Evolutionary conservation across 2,797 vertebrate species (phyloP).

Genomic region (Macropus fuliginosus): DNA sequence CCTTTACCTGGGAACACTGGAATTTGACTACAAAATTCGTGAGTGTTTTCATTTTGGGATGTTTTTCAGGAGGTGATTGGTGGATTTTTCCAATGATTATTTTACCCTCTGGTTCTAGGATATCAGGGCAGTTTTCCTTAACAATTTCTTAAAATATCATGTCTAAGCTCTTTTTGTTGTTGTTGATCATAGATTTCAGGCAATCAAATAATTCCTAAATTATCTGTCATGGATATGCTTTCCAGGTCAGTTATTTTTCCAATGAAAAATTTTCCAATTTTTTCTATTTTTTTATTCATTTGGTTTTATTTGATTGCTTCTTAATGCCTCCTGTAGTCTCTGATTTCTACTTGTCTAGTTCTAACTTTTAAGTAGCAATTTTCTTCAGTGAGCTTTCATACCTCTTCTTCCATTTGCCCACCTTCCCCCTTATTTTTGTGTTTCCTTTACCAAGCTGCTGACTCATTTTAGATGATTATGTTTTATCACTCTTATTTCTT

Average conservation of each 20-base stretch:
- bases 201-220: not conserved
- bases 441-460: not conserved
- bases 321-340: not conserved
- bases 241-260: not conserved
- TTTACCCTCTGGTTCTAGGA: not conserved
- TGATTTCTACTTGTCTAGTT: not conserved
- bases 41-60: not conserved
- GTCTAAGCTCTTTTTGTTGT: not conserved
- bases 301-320: not conserved
- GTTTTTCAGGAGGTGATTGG: not conserved
- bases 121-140: not conserved
- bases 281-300: not conserved
- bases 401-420: not conserved
- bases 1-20: not conserved
- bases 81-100: not conserved
- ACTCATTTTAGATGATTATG: not conserved
- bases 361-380: not conserved
- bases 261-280: not conserved
- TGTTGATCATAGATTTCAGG: not conserved
- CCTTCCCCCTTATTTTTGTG: not conserved
- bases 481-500: too few relatives aligned
- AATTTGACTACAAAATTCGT: not conserved
- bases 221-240: not conserved
- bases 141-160: not conserved
- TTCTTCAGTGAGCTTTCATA: not conserved